A percentile compares a stretch with the other conserved stretches of the same genome.
Evolutionary conservation across 2,888 invertebrate genomes (phyloP).

Genomic region (Julus scandinavius): DNA sequence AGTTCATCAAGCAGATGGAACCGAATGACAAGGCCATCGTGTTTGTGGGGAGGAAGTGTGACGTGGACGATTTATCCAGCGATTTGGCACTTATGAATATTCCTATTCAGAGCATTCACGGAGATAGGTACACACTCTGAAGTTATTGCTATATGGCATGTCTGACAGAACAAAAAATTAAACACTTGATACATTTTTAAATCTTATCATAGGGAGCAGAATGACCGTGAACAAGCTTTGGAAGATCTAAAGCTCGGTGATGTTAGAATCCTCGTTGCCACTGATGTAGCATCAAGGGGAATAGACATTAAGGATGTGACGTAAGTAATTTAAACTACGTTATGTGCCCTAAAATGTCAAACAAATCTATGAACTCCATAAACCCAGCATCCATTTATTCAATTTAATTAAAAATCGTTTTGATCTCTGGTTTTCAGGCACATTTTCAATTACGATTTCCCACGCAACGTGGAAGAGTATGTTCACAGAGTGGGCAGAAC

Average conservation of each 20-base stretch:
- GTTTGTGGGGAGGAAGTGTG: slow-evolving; percentile 87
- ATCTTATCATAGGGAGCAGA: slow-evolving; percentile 74
- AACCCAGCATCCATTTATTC: too few relatives aligned
- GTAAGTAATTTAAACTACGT: slow-evolving; percentile 66
- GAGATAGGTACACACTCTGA: slow-evolving; percentile 71
- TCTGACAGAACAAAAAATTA: neutral
- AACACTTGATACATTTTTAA: neutral
- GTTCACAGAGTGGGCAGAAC: slow-evolving; percentile 96
- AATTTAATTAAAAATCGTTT: neutral
- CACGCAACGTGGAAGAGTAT: slow-evolving; percentile 93
- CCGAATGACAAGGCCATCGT: slow-evolving; percentile 86
- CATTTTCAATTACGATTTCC: slow-evolving; percentile 93
- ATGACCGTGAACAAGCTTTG: slow-evolving; percentile 75
- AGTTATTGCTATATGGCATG: slow-evolving; percentile 2
- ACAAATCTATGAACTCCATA: neutral
- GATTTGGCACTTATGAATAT: slow-evolving; percentile 79
- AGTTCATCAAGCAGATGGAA: slow-evolving; percentile 78
- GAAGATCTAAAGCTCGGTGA: slow-evolving; percentile 82
- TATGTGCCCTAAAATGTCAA: neutral
- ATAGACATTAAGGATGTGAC: slow-evolving; percentile 90
- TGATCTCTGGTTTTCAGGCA: slow-evolving; percentile 70
- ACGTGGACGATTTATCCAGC: slow-evolving; percentile 84
- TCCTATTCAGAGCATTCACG: slow-evolving; percentile 84
- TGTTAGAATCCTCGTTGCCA: slow-evolving; percentile 87
- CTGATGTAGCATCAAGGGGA: slow-evolving; percentile 94